A percentile compares a stretch with the other conserved stretches of the same genome.
These are phyloP conservation scores for Volucella zonaria DNA, from an alignment of 2,888 invertebrate genomes.

Conservation along the genomic window DNA sequence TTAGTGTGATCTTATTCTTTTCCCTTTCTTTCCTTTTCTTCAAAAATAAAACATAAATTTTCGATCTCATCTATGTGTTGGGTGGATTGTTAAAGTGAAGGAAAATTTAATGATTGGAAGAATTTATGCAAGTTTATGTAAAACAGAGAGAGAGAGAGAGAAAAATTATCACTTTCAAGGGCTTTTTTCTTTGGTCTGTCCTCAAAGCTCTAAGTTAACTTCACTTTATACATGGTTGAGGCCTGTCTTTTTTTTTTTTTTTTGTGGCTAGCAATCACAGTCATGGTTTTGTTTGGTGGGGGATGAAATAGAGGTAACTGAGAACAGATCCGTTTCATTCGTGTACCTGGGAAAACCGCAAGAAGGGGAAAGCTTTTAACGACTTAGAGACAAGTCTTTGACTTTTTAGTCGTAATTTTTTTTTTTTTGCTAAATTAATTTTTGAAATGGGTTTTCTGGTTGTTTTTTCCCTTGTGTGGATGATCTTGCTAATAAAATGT, in stretches of 20 bases:
- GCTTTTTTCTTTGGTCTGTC: neutral
- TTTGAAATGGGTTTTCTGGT: too few species aligned
- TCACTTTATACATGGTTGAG: neutral
- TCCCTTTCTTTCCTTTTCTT: neutral
- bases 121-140: constrained; percentile 15
- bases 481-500: constrained; percentile 49
- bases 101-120: constrained; percentile 35
- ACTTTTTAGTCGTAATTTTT: too few species aligned
- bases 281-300: too few species aligned
- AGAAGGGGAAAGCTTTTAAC: too few species aligned
- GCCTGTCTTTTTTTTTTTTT: constrained; percentile 4
- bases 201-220: neutral
- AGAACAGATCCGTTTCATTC: too few species aligned
- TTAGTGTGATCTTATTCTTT: neutral
- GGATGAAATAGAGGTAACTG: too few species aligned
- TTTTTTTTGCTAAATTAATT: neutral
- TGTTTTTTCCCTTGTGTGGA: constrained; percentile 6
- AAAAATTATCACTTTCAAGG: constrained; percentile 20
- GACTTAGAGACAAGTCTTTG: too few species aligned
- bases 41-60: neutral
- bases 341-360: too few species aligned
- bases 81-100: neutral
- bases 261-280: neutral
- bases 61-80: constrained; percentile 29
- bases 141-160: neutral